A percentile compares a stretch with the other conserved stretches of the same genome.
These are phyloP conservation scores for Sitophilus oryzae DNA, from an alignment of 1,140 invertebrate genomes.

Conservation along the genomic window DNA sequence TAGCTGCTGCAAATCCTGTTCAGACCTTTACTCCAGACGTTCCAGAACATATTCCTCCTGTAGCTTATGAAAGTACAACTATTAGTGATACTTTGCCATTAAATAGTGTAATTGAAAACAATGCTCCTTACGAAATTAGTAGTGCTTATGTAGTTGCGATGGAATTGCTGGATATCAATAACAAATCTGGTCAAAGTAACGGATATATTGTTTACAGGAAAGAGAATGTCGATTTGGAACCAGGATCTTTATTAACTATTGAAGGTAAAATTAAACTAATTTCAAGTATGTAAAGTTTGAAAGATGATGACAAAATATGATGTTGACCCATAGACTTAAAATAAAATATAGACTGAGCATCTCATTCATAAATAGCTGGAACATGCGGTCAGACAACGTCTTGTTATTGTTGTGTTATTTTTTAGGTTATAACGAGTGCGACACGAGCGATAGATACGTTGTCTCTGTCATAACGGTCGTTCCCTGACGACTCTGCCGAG, in stretches of 20 bases:
- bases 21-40: conserved; percentile 41
- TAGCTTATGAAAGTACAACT: conserved; percentile 34
- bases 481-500: too few species aligned
- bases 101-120: conserved; percentile 34
- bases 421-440: too few species aligned
- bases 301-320: too few species aligned
- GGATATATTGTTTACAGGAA: conserved; percentile 53
- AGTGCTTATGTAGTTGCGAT: conserved; percentile 42
- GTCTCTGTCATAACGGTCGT: too few species aligned
- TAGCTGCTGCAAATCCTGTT: conserved; percentile 41
- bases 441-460: too few species aligned
- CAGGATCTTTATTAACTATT: conserved; percentile 42
- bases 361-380: too few species aligned
- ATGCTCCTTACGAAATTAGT: conserved; percentile 24
- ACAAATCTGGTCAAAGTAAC: conserved; percentile 52
- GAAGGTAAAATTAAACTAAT: conserved; percentile 15
- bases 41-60: conserved; percentile 34
- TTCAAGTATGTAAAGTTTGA: too few species aligned
- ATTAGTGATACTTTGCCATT: conserved; percentile 36
- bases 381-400: too few species aligned
- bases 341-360: too few species aligned
- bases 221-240: conserved; percentile 30
- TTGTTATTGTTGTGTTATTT: too few species aligned
- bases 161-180: conserved; percentile 53
- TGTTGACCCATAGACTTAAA: too few species aligned